Percentiles rank a stretch among this genome's conserved stretches.
Conservation (phyloP, 2,797 vertebrate species). For the Pseudopleuronectes americanus region DNA sequence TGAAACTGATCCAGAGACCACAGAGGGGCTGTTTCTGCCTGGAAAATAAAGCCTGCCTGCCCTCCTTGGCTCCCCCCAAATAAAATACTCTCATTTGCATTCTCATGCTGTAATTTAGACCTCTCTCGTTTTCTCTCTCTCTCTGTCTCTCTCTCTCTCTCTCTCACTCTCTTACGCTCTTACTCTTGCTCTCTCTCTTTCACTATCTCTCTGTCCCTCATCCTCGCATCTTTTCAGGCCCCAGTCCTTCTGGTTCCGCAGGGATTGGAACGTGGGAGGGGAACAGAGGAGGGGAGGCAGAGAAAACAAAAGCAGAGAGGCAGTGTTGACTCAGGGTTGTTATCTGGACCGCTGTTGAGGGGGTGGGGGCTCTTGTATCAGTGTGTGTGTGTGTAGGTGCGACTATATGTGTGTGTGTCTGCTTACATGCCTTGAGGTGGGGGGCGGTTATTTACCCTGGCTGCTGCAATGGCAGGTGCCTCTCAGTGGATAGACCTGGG, state of each 20-base stretch:
- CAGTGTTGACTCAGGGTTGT: constrained; percentile 74
- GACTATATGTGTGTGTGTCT: constrained; percentile 39
- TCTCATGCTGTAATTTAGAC: constrained; percentile 71
- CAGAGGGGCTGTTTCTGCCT: constrained; percentile 67
- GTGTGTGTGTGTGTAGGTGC: not conserved
- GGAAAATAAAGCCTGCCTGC: constrained; percentile 65
- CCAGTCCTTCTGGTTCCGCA: constrained; percentile 48
- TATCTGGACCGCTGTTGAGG: constrained; percentile 66
- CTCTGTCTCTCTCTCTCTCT: constrained; percentile 24
- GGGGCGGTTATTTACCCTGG: constrained; percentile 69
- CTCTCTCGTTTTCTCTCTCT: constrained; percentile 25
- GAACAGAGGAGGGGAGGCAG: constrained; percentile 52
- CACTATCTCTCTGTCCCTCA: constrained; percentile 60
- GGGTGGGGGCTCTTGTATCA: constrained; percentile 36
- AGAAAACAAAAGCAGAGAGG: constrained; percentile 72
- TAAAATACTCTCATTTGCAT: constrained; percentile 73
- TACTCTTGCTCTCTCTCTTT: constrained; percentile 35
- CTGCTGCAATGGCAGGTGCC: constrained; percentile 66
- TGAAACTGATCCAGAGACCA: constrained; percentile 68
- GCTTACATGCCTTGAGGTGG: constrained; percentile 32
- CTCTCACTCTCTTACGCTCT: constrained; percentile 25
- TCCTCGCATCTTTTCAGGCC: constrained; percentile 64
- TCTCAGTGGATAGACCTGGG: constrained; percentile 68
- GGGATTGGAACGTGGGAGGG: constrained; percentile 63
- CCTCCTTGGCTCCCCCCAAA: constrained; percentile 60